A percentile compares a stretch with the other conserved stretches of the same genome.
Conservation (phyloP, 2,113 vertebrate genomes). For the Labeo catla region DNA sequence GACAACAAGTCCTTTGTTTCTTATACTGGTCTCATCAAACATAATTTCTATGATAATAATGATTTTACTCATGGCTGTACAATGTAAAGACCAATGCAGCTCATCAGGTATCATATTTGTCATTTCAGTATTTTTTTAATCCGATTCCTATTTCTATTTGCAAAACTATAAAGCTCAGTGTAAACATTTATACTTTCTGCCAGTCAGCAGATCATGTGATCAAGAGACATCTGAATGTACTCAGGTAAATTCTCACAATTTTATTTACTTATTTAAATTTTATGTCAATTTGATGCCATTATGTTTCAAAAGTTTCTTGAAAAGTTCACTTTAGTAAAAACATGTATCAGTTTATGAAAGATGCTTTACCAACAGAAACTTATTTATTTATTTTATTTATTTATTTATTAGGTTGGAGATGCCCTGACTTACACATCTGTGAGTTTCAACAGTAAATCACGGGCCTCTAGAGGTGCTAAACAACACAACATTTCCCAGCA, state of each 20-base stretch:
- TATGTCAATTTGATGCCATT: not conserved
- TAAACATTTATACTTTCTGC: not conserved
- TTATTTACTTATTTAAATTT: not conserved
- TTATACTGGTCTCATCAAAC: constrained; percentile 12
- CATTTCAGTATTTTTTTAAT: not conserved
- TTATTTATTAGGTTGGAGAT: not conserved
- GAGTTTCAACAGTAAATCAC: constrained; percentile 28
- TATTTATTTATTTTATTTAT: not conserved
- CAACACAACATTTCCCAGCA: constrained; percentile 17
- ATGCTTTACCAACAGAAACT: not conserved
- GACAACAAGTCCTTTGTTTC: constrained; percentile 9
- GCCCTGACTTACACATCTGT: constrained; percentile 26
- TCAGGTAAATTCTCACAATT: not conserved
- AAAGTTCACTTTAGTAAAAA: too few relatives aligned
- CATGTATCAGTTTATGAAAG: not conserved
- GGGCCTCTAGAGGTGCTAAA: constrained; percentile 23
- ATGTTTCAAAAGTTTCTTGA: not conserved
- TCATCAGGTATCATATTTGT: constrained; percentile 6
- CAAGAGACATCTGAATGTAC: constrained; percentile 1
- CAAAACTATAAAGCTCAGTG: not conserved
- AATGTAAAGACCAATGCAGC: not conserved
- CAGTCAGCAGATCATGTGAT: not conserved
- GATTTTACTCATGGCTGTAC: not conserved
- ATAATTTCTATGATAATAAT: constrained; percentile 16
- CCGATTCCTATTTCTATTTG: not conserved